These are phyloP conservation scores for Calliopum simillimum DNA, from an alignment of 2,888 invertebrate genomes.

Conservation along the genomic window DNA sequence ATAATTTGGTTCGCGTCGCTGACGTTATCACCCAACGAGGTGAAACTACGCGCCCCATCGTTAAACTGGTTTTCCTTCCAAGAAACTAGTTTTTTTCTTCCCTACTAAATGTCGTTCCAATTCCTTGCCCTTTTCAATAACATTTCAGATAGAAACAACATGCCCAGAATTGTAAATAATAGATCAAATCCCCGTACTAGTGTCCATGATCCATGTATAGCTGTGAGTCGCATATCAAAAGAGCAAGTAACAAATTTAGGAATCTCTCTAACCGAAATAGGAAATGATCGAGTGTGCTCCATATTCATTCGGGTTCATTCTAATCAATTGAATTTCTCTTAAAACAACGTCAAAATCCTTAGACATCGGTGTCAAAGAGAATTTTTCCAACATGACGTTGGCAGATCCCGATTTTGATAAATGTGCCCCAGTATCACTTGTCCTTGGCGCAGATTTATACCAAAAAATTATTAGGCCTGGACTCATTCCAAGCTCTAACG, in stretches of 20 bases:
- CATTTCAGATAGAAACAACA: too few relatives aligned
- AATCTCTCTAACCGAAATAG: not conserved
- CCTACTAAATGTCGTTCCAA: too few relatives aligned
- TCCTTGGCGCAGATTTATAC: not conserved
- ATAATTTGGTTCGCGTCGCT: too few relatives aligned
- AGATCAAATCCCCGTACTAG: too few relatives aligned
- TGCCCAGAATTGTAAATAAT: too few relatives aligned
- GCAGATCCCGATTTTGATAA: not conserved
- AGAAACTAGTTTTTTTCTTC: too few relatives aligned
- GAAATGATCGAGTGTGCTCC: not conserved
- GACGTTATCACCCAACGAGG: too few relatives aligned
- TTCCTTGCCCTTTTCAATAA: too few relatives aligned
- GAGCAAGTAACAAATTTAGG: not conserved
- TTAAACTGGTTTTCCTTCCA: too few relatives aligned
- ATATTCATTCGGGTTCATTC: not conserved
- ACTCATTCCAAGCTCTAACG: slow-evolving; percentile 1
- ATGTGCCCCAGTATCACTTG: not conserved
- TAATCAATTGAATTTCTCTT: not conserved
- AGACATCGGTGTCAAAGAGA: not conserved
- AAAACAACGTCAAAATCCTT: not conserved
- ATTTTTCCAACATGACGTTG: not conserved
- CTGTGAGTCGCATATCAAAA: slow-evolving; percentile 1
- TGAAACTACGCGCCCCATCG: too few relatives aligned
- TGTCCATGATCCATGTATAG: not conserved
- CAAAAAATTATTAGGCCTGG: not conserved